Conservation (phyloP, 2,888 invertebrate species). For the Tholera decimalis region DNA sequence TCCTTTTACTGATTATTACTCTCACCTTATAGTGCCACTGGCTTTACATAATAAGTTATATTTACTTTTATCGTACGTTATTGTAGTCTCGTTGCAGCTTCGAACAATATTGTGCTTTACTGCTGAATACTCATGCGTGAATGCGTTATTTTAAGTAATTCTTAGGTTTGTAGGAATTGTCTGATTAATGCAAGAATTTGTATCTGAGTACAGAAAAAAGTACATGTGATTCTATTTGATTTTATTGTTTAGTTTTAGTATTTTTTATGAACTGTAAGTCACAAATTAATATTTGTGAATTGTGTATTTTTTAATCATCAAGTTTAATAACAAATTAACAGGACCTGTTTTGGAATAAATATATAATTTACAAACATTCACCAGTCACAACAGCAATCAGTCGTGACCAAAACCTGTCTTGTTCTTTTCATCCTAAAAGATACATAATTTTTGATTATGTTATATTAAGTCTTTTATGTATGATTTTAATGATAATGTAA, state of each 20-base stretch:
- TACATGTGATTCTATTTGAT: conserved; percentile 89
- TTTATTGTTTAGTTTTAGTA: conserved; percentile 80
- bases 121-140: conserved; percentile 91
- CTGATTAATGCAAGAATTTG: conserved; percentile 85
- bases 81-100: conserved; percentile 90
- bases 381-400: conserved; percentile 33
- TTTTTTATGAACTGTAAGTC: conserved; percentile 74
- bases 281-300: conserved; percentile 77
- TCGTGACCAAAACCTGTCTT: conserved; percentile 63
- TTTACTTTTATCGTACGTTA: conserved; percentile 77
- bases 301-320: conserved; percentile 63
- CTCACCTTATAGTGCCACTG: conserved; percentile 89
- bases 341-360: conserved; percentile 69
- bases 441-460: conserved; percentile 74
- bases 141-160: conserved; percentile 86
- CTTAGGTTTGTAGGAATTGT: conserved; percentile 80
- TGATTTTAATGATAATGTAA: conserved; percentile 77
- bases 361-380: conserved; percentile 46
- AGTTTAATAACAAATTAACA: conserved; percentile 71
- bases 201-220: conserved; percentile 89
- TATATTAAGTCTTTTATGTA: conserved; percentile 73
- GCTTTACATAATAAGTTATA: conserved; percentile 84
- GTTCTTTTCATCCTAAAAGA: conserved; percentile 64
- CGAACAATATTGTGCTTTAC: conserved; percentile 90
- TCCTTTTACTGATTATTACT: conserved; percentile 81